Evolutionary conservation across 2,888 invertebrate genomes (phyloP).

Genomic region (Harpagoxenus sublaevis): DNA sequence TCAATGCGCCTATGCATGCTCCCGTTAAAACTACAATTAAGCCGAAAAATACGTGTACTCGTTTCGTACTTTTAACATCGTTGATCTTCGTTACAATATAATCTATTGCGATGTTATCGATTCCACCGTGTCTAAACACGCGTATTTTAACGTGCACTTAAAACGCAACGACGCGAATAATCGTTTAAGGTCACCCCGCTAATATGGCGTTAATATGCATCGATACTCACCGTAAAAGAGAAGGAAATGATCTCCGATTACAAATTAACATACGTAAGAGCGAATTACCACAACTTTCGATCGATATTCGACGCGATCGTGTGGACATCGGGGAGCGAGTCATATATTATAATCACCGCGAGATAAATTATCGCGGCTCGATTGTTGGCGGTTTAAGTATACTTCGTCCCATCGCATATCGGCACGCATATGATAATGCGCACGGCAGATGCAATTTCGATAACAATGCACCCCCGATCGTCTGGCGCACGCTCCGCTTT

Average conservation of each 20-base stretch:
- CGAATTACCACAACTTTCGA: not conserved
- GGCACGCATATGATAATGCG: conserved; percentile 42
- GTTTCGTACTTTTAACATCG: not conserved
- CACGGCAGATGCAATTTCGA: conserved; percentile 55
- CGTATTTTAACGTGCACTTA: conserved; percentile 1
- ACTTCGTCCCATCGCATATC: not conserved
- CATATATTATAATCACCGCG: not conserved
- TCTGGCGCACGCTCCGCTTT: conserved; percentile 58
- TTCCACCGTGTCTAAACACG: not conserved
- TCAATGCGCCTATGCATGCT: not conserved
- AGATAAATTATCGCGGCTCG: conserved; percentile 19
- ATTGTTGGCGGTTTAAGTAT: conserved; percentile 28
- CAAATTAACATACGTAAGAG: not conserved
- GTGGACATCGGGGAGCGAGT: not conserved
- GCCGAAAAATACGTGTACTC: not conserved
- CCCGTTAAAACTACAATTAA: not conserved
- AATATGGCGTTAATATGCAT: not conserved
- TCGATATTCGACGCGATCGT: not conserved
- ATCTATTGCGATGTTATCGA: conserved; percentile 10
- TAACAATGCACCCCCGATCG: conserved; percentile 47
- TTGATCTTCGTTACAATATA: not conserved
- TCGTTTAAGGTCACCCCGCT: conserved; percentile 26
- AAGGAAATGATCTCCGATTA: not conserved
- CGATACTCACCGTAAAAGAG: not conserved
- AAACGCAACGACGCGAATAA: conserved; percentile 27